A percentile compares a stretch with the other conserved stretches of the same genome.
Conservation (phyloP, 2,113 vertebrate species). For the Pterocles orientalis region DNA sequence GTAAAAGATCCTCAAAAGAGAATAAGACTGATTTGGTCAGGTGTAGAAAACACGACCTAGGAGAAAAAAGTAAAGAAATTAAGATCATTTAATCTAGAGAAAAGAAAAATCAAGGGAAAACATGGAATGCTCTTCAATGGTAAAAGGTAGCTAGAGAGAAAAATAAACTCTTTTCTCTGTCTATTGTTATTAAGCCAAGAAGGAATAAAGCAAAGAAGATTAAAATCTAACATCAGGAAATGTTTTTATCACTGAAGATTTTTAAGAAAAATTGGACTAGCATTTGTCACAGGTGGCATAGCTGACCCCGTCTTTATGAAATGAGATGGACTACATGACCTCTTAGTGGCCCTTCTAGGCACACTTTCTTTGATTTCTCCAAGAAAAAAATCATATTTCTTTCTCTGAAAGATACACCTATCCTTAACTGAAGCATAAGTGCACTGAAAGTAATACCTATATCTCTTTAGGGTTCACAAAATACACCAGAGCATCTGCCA, state of each 20-base stretch:
- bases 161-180: neutral
- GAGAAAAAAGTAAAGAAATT: neutral
- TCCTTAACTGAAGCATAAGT: neutral
- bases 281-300: slow-evolving; percentile 2
- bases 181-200: neutral
- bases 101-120: neutral
- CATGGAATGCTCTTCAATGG: neutral
- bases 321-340: neutral
- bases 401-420: neutral
- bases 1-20: neutral
- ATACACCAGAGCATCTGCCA: neutral
- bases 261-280: neutral
- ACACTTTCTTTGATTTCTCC: neutral
- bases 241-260: neutral
- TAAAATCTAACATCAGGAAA: slow-evolving; percentile 3
- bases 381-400: neutral
- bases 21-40: neutral
- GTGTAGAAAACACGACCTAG: neutral
- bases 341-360: neutral
- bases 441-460: neutral
- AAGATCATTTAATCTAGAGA: neutral
- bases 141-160: neutral
- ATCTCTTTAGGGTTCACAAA: neutral
- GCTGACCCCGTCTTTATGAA: slow-evolving; percentile 27
- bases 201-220: slow-evolving; percentile 3